Percentiles rank a stretch among this genome's conserved stretches.
Evolutionary conservation across 2,113 vertebrate species (phyloP).

Genomic region (Embiotoca jacksoni): DNA sequence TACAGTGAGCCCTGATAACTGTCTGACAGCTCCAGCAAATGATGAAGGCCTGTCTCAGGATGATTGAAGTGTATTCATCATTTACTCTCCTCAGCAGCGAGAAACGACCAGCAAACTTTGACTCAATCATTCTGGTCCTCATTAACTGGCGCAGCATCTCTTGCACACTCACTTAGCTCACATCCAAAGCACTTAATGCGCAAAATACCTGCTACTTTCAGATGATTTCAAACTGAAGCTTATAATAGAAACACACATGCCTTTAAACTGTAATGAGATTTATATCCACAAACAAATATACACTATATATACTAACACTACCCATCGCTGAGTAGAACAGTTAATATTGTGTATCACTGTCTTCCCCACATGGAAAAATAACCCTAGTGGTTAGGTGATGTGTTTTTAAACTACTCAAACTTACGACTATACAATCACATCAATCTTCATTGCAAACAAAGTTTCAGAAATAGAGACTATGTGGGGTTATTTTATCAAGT

Average conservation of each 20-base stretch:
- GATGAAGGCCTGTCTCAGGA: conserved; percentile 69
- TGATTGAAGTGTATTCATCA: conserved; percentile 77
- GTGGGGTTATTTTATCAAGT: conserved; percentile 2
- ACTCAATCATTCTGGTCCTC: conserved; percentile 58
- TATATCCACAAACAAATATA: conserved; percentile 18
- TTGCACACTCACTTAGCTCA: not conserved
- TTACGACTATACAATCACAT: not conserved
- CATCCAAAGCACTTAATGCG: conserved; percentile 22
- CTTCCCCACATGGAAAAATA: conserved; percentile 3
- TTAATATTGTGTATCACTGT: conserved; percentile 1
- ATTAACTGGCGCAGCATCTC: conserved; percentile 58
- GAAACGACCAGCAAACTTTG: conserved; percentile 41
- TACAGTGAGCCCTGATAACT: conserved; percentile 71
- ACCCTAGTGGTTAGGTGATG: not conserved
- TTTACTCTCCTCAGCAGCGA: conserved; percentile 51
- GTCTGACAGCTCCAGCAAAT: conserved; percentile 70
- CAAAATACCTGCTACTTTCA: not conserved
- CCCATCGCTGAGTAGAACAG: not conserved
- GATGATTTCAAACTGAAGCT: conserved; percentile 31
- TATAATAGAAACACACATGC: not conserved
- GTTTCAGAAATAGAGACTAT: not conserved
- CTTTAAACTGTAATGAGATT: conserved; percentile 7
- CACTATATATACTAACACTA: conserved; percentile 6
- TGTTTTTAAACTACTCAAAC: not conserved
- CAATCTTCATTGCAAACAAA: conserved; percentile 2